Evolutionary conservation across 1,140 invertebrate species (phyloP), one percentile per base, ranked within the genome.

Genomic region (Choristoneura fumiferana): DNA sequence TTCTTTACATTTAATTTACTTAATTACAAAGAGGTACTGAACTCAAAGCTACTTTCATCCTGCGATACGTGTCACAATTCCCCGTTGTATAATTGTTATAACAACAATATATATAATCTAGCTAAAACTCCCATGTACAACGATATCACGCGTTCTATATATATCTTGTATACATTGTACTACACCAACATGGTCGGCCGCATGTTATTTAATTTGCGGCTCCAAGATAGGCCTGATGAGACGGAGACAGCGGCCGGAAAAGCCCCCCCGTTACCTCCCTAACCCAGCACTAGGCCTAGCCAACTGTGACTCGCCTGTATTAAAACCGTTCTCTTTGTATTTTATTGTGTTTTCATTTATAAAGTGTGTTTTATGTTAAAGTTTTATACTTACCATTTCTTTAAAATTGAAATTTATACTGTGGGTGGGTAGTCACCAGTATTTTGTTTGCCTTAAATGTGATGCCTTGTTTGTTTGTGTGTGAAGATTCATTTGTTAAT

Each of bases 141-240:
- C 22, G 22, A 2, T 29, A 29, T 29, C 22, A 29, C 22, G 22
- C 6, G 22, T 29, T 6, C 39, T 10, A 17, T 29, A 49, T 3
- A 8, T 9, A 12, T 8, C 35, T 37, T 37, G 8, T 8, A 2
- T 29, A 37, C 2, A 37, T 1, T 5, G 22, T 43, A 18, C 4
- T 63, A 67, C 57, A 59, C 62, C 62, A 58, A 62, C 67, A 63
- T 57, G 66, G 58, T 58, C 58, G 49, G 60, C 63, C 65, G 70
- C 60, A 76, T 69, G 73, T 73, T 78, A 85, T 87, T 85, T 85
- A 87, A 87, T 85, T 87, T 81, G 79, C 79, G 81, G 57, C 69
- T 56, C 71, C 76, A 82, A 85, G 81, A 87, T 83, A 84, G 84
- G 77, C 75, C 79, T 84, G 84, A 87, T 82, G 81, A 81, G 84